phyloP scores from a whole-genome alignment of 2,888 invertebrate genomes.

The Panzeria rudis region DNA sequence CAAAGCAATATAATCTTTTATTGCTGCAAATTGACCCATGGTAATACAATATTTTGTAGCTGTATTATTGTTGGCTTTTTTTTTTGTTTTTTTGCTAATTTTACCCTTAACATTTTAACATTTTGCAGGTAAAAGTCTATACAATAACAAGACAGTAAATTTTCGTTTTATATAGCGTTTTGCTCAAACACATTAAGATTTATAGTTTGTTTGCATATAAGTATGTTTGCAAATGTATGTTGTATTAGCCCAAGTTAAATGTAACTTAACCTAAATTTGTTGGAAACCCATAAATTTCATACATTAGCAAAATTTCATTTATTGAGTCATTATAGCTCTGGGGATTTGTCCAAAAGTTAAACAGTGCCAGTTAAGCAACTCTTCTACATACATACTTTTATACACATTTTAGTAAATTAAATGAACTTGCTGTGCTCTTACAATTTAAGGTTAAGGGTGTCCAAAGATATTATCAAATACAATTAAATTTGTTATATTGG shows the following conservation, averaged over 20 bases:
- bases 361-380: constrained; percentile 34
- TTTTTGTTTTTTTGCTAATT: not conserved
- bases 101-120: constrained; percentile 11
- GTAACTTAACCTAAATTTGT: constrained; percentile 64
- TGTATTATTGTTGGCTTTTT: not conserved
- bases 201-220: constrained; percentile 30
- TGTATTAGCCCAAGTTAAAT: constrained; percentile 42
- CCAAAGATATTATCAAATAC: not conserved
- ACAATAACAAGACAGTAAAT: constrained; percentile 31
- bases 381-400: not conserved
- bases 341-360: constrained; percentile 53
- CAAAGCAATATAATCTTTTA: constrained; percentile 56
- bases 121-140: constrained; percentile 33
- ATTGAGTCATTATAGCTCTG: constrained; percentile 58
- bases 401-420: not conserved
- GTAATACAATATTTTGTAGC: constrained; percentile 61
- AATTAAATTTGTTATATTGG: not conserved
- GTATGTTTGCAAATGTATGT: not conserved
- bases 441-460: constrained; percentile 1
- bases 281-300: constrained; percentile 57
- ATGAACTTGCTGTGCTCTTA: not conserved
- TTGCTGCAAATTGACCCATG: constrained; percentile 57
- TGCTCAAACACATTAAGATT: constrained; percentile 34
- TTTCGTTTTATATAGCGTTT: constrained; percentile 1
- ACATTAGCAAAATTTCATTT: constrained; percentile 65